Base-by-base conservation (phyloP, 2,113 vertebrate species). In the Scortum barcoo region DNA sequence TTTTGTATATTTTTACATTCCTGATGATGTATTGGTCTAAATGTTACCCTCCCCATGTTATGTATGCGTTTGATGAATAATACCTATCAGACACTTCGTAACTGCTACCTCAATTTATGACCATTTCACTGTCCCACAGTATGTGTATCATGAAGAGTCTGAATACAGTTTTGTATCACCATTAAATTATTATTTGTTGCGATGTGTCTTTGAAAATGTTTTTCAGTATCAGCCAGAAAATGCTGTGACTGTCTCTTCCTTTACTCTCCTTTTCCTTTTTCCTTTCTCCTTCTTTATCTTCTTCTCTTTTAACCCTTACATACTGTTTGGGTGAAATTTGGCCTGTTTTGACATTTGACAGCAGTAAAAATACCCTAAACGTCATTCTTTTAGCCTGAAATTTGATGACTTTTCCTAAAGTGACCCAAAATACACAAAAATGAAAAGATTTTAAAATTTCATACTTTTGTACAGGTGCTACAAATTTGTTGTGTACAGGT, bases 101-200 rank as follows among this genome's bases (percentile, higher is more conserved):
- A 76, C 48, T 46, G 26, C 81, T 83, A 85, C 85, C 85, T 90
- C 76, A 85, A 6, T 26, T 54, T 83, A 51, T 88, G 63, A 61
- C 30, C n/a, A n/a, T 76, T 44, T 36, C 36, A 72, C 70, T 40
- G 17, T 48, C 42, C 50, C 16, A 44, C n/a, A 0, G 46, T 76
- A 30, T 65, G 40, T 70, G 16, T 68, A 40, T 79, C 17, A 66
- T 76, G 10, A 54, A 30, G 54, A n/a, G 26, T 63, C 46, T 42
- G 53, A 33, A 65, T 54, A 50, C 28, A 70, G 42, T 40, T 42
- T 72, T 58, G 30, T 36, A 57, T 51, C 62, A 51, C 24, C 12
- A 28, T 74, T 26, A 12, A 63, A 68, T 44, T 16, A 46, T 67
- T 19, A 70, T 77, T 61, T 83, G 22, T 54, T 58, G 69, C 76